These are phyloP conservation scores for Protonemura montana DNA, from an alignment of 2,888 invertebrate genomes.

Conservation along the genomic window DNA sequence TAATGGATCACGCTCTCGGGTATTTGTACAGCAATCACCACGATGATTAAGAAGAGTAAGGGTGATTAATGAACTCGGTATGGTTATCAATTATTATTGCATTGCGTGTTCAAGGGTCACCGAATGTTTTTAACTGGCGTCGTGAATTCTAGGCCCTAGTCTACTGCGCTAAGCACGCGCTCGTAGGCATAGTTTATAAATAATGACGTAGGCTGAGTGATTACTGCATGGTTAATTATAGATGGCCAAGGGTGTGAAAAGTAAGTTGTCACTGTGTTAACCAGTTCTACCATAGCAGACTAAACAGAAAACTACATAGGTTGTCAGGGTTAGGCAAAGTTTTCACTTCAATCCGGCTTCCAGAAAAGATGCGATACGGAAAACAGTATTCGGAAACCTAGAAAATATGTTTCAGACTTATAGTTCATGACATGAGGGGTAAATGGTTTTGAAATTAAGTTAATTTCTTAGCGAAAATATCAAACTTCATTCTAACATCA, in stretches of 20 bases:
- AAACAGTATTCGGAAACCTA: too few species aligned
- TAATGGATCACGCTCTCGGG: constrained; percentile 18
- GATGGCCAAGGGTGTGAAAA: not conserved
- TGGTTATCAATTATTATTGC: constrained; percentile 29
- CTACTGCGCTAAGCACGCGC: not conserved
- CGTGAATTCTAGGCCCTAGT: not conserved
- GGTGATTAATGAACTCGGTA: constrained; percentile 18
- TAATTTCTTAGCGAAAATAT: too few species aligned
- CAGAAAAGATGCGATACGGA: too few species aligned
- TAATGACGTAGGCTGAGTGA: not conserved
- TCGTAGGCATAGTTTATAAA: not conserved
- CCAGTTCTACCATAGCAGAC: not conserved
- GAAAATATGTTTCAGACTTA: too few species aligned
- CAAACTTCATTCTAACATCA: too few species aligned
- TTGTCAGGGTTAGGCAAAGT: too few species aligned
- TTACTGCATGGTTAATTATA: not conserved
- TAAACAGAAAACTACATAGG: not conserved
- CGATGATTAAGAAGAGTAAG: constrained; percentile 23
- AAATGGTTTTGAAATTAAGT: too few species aligned
- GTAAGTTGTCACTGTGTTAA: not conserved
- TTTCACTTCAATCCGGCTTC: too few species aligned
- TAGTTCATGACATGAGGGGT: too few species aligned
- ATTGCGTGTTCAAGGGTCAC: constrained; percentile 19
- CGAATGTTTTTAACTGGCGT: not conserved
- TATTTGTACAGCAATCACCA: constrained; percentile 12